Percentiles rank a stretch among this genome's conserved stretches.
Conservation (phyloP, 2,888 invertebrate species). For the Noctua comes region DNA sequence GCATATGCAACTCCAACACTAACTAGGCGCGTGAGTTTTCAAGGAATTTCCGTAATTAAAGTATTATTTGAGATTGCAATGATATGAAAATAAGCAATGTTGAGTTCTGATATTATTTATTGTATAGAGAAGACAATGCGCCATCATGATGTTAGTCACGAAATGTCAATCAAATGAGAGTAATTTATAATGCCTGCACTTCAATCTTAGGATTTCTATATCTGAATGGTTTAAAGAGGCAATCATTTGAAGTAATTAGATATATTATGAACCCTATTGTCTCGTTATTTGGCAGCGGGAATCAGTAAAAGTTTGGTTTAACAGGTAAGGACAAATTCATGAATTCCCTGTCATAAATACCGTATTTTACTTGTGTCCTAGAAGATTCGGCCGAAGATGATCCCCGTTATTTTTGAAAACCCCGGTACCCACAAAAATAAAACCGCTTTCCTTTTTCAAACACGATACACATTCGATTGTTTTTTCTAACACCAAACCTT, state of each 20-base stretch:
- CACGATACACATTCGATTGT: constrained; percentile 1
- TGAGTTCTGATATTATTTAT: constrained; percentile 5
- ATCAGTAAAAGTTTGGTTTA: too few relatives aligned
- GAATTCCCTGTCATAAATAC: too few relatives aligned
- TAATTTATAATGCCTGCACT: not conserved
- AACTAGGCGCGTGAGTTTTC: not conserved
- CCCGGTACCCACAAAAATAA: not conserved
- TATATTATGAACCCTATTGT: too few relatives aligned
- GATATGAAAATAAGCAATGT: constrained; percentile 7
- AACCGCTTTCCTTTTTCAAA: constrained; percentile 22
- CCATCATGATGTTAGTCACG: constrained; percentile 27
- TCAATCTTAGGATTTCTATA: not conserved
- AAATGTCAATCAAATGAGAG: constrained; percentile 22
- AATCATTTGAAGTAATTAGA: too few relatives aligned
- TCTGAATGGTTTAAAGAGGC: not conserved
- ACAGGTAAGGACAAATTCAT: too few relatives aligned
- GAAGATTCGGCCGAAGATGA: too few relatives aligned
- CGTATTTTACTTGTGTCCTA: too few relatives aligned
- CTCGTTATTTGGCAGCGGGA: too few relatives aligned
- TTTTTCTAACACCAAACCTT: constrained; percentile 18
- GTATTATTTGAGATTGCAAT: constrained; percentile 1
- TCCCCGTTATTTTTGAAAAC: too few relatives aligned
- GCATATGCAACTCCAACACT: not conserved
- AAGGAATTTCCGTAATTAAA: constrained; percentile 19
- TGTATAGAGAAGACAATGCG: constrained; percentile 1